Percentiles rank a stretch among this genome's conserved stretches.
Conservation (phyloP, 2,797 vertebrate species). For the Onychomys arenicola region DNA sequence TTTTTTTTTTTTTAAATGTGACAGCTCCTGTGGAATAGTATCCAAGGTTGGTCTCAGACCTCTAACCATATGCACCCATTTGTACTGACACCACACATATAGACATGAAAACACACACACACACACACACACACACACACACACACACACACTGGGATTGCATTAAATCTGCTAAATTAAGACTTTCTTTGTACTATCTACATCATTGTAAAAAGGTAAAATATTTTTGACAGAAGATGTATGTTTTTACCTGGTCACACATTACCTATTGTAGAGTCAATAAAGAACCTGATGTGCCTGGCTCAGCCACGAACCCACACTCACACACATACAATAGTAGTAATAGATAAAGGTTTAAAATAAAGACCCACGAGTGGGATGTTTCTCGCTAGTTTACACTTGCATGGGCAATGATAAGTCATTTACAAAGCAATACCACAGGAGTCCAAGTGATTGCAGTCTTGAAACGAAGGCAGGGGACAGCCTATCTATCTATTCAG, state of each 20-base stretch:
- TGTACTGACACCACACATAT: neutral
- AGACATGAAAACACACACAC: neutral
- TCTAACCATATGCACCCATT: neutral
- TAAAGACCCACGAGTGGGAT: neutral
- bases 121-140: neutral
- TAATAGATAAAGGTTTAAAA: neutral
- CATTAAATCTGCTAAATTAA: slow-evolving; percentile 34
- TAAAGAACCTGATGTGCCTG: neutral
- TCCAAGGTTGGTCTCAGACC: neutral
- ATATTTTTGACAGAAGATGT: slow-evolving; percentile 44
- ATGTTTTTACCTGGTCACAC: neutral
- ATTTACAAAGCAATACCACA: neutral
- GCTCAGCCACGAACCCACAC: neutral
- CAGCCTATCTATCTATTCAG: neutral
- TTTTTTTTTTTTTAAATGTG: no score
- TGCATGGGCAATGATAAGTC: neutral
- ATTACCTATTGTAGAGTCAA: neutral
- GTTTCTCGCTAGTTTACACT: neutral
- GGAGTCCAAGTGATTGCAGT: neutral
- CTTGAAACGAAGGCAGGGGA: neutral
- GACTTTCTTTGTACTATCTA: neutral
- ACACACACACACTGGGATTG: neutral
- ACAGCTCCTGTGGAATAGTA: neutral
- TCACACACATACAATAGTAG: neutral
- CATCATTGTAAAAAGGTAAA: neutral